Conservation (phyloP, 1,140 invertebrate species). For the Pseudomyrmex dendroicus region DNA sequence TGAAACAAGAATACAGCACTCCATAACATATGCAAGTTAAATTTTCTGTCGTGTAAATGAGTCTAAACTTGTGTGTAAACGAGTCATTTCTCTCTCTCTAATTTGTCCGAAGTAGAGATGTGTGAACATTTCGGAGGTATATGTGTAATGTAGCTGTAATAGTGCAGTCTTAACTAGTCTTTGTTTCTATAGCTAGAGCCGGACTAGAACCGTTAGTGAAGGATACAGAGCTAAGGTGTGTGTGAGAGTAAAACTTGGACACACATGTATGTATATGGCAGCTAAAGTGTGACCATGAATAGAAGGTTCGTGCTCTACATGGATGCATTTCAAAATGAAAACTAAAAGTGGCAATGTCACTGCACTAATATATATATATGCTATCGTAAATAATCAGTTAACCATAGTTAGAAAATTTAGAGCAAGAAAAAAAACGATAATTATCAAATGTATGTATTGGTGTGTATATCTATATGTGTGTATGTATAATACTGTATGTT, state of each 20-base stretch:
- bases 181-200: conserved; percentile 52
- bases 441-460: conserved; percentile 6
- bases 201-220: conserved; percentile 51
- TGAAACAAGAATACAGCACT: conserved; percentile 50
- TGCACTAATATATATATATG: conserved; percentile 28
- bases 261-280: conserved; percentile 52
- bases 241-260: conserved; percentile 47
- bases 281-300: conserved; percentile 38
- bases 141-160: conserved; percentile 14
- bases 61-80: conserved; percentile 14
- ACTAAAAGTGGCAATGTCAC: conserved; percentile 23
- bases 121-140: conserved; percentile 20
- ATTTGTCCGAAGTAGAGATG: conserved; percentile 31
- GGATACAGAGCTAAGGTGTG: conserved; percentile 35
- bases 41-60: conserved; percentile 43
- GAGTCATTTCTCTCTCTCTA: conserved; percentile 1
- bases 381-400: conserved; percentile 21
- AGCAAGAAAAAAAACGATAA: neutral
- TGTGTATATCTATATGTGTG: neutral
- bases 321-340: conserved; percentile 42
- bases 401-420: conserved; percentile 14
- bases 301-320: conserved; percentile 63
- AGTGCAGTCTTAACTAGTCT: conserved; percentile 40
- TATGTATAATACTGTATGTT: neutral
- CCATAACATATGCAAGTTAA: conserved; percentile 59